These are phyloP conservation scores for Neoniphon sammara DNA, from an alignment of 2,797 vertebrate genomes.

Conservation along the genomic window DNA sequence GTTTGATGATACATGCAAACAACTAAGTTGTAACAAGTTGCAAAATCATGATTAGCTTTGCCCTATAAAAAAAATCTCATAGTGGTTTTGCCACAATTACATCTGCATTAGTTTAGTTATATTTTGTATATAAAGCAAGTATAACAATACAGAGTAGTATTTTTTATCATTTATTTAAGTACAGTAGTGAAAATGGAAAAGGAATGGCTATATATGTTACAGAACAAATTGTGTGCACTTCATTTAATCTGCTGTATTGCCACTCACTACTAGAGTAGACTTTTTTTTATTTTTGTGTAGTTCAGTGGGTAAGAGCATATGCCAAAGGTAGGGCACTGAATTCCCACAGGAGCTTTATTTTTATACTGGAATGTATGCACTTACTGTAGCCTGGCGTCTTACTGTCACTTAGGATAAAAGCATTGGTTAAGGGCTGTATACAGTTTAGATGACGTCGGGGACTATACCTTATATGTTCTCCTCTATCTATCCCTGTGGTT, in stretches of 20 bases:
- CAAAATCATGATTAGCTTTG: conserved; percentile 42
- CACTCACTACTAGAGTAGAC: conserved; percentile 4
- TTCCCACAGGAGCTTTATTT: conserved; percentile 29
- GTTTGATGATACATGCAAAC: conserved; percentile 10
- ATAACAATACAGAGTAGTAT: too few relatives aligned
- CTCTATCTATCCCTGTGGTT: conserved; percentile 17
- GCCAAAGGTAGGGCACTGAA: neutral
- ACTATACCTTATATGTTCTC: conserved; percentile 28
- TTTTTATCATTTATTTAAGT: too few relatives aligned
- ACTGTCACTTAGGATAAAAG: conserved; percentile 47
- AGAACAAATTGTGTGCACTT: neutral
- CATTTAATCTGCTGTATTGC: conserved; percentile 24
- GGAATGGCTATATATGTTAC: too few relatives aligned
- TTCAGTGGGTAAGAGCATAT: neutral
- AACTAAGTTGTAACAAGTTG: neutral
- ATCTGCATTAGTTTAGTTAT: too few relatives aligned
- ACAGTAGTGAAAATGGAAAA: too few relatives aligned
- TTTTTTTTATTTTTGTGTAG: neutral
- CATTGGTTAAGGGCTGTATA: conserved; percentile 25
- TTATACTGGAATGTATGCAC: neutral
- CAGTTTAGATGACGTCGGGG: conserved; percentile 23
- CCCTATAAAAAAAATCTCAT: conserved; percentile 13
- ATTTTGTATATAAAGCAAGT: too few relatives aligned
- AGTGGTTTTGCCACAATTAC: neutral
- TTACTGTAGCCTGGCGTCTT: neutral